Evolutionary conservation across 2,797 vertebrate species (phyloP), one percentile per base, ranked within the genome.

Genomic region (Sternarchorhynchus goeldii): DNA sequence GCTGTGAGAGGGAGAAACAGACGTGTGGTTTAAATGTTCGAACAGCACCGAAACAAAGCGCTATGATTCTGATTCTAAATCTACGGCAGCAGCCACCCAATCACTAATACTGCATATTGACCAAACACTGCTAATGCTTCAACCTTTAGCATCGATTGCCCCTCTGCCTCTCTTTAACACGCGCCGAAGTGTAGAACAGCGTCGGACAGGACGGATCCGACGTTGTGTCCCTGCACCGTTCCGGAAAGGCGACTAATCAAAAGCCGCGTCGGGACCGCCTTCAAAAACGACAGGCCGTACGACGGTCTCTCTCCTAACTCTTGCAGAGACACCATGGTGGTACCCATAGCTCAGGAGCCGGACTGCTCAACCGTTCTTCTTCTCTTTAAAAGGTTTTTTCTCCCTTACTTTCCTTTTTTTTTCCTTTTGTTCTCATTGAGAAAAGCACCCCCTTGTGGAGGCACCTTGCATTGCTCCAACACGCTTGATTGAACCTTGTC

Each of bases 381-480:
- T 77, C 82, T 77, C 32, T 82, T 77, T 69, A 64, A 77, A 74
- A 50, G 8, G 10, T 50, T 50, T 14, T 14, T 12, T 12, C 45
- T 50, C 78, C 69, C 14, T 87, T 85, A 17, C 8, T 36, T 50
- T 39, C 53, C 20, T 32, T 41, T 68, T 4, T 7, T 58, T 56
- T 25, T 82, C 83, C 90, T 88, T 88, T 73, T 55, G n/a, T 29
- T 66, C 62, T 87, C 81, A 82, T 89, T 71, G 87, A 89, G 91
- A 90, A 89, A 93, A 92, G 91, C 92, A 91, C 92, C 93, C 92
- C 91, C 91, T 92, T 88, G 89, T 89, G 88, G 90, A 93, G 91
- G 90, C 87, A 77, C 90, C 81, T 87, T 86, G 90, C 89, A 89
- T 79, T 83, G 82, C 81, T 75, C 84, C 78, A 89, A 90, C 91